phyloP scores from a whole-genome alignment of 1,140 invertebrate genomes.

The Heterodera carotae region DNA sequence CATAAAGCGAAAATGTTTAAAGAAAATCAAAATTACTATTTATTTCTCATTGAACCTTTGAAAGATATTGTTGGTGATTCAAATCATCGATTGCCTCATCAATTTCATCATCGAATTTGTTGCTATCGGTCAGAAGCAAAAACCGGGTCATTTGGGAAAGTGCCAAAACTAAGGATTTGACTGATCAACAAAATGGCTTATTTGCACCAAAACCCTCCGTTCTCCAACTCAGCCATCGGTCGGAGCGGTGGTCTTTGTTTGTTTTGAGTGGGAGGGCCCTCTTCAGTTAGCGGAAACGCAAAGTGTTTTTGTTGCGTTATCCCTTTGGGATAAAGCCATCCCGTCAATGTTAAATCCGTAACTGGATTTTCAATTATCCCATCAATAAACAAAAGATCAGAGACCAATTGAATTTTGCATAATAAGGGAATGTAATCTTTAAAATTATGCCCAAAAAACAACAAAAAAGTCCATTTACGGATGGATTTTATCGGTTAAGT shows the following conservation, averaged over 20 bases:
- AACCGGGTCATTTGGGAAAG: background rate
- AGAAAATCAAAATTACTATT: background rate
- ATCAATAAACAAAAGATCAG: too few species aligned
- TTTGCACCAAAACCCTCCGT: background rate
- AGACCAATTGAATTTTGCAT: too few species aligned
- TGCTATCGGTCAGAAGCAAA: background rate
- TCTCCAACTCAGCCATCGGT: background rate
- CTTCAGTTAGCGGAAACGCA: background rate
- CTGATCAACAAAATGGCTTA: background rate
- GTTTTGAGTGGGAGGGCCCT: background rate
- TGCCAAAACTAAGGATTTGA: background rate
- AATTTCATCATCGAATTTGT: background rate
- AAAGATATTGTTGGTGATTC: background rate
- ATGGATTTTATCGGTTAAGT: background rate
- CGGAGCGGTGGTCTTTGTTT: too few species aligned
- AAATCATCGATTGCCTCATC: background rate
- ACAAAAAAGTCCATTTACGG: background rate
- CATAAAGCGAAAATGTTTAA: conserved; percentile 17
- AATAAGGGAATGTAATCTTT: too few species aligned
- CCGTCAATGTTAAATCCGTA: too few species aligned
- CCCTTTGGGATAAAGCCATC: background rate
- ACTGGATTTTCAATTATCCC: too few species aligned
- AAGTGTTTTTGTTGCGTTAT: background rate
- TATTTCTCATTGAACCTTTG: conserved; percentile 7
- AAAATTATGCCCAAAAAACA: background rate